A percentile compares a stretch with the other conserved stretches of the same genome.
These are phyloP conservation scores for Carettochelys insculpta DNA, from an alignment of 2,113 vertebrate species.

Conservation along the genomic window DNA sequence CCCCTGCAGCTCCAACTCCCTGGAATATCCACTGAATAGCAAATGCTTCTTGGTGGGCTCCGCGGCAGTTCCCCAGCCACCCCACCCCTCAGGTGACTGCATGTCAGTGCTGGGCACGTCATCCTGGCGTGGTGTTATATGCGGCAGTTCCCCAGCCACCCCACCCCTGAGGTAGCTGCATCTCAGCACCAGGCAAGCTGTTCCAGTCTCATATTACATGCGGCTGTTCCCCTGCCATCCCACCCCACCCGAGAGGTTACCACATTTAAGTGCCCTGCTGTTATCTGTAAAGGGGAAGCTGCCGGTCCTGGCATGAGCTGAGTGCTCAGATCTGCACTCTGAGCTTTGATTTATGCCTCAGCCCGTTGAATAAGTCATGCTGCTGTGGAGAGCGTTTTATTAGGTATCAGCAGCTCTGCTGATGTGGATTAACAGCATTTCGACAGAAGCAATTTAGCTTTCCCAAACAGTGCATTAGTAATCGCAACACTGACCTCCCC, in stretches of 20 bases:
- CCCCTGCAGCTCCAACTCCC: background rate
- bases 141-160: too few relatives aligned
- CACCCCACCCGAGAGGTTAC: too few relatives aligned
- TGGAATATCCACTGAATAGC: background rate
- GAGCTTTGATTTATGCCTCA: constrained; percentile 7
- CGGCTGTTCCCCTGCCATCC: too few relatives aligned
- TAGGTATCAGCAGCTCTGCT: background rate
- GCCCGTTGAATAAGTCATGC: constrained; percentile 6
- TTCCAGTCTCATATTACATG: too few relatives aligned
- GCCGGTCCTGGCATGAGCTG: background rate
- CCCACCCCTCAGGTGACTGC: too few relatives aligned
- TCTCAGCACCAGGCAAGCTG: too few relatives aligned
- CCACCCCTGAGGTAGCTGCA: background rate
- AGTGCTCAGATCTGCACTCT: background rate
- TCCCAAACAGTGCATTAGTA: background rate
- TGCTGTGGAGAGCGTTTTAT: background rate
- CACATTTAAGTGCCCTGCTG: background rate
- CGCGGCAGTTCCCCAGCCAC: too few relatives aligned
- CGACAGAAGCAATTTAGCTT: constrained; percentile 12
- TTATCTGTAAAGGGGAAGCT: background rate
- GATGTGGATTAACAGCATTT: constrained; percentile 8
- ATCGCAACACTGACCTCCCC: background rate
- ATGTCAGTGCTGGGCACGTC: too few relatives aligned
- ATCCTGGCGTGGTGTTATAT: too few relatives aligned
- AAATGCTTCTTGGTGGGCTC: background rate